Evolutionary conservation across 2,888 invertebrate species (phyloP).

Genomic region (Aphrophora alni): DNA sequence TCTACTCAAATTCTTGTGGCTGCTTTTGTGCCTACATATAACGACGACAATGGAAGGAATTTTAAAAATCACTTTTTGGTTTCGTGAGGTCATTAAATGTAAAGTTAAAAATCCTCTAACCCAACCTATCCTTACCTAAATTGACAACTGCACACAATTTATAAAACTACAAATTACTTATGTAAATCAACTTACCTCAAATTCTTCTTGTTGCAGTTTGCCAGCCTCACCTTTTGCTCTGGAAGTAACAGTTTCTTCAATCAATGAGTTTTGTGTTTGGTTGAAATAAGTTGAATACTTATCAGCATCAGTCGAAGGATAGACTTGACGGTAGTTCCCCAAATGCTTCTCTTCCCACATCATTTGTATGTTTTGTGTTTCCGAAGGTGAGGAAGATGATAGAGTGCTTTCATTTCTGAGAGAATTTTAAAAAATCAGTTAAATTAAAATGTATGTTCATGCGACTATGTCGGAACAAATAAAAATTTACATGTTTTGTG

Average conservation of each 20-base stretch:
- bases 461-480: no score
- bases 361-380: slow-evolving; percentile 59
- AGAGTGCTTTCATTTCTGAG: slow-evolving; percentile 20
- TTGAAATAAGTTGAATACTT: slow-evolving; percentile 76
- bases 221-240: slow-evolving; percentile 79
- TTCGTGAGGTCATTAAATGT: no score
- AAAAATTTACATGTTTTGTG: no score
- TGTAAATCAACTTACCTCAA: slow-evolving; percentile 59
- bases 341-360: slow-evolving; percentile 76
- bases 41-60: no score
- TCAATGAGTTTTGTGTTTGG: slow-evolving; percentile 75
- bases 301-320: slow-evolving; percentile 64
- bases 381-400: no score
- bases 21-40: no score
- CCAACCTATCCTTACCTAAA: no score
- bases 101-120: no score
- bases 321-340: slow-evolving; percentile 76
- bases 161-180: not conserved
- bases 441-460: not conserved
- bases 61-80: no score
- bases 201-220: slow-evolving; percentile 71
- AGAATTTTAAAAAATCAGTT: not conserved
- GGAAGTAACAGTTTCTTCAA: slow-evolving; percentile 77
- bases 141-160: no score
- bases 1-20: no score